Percentiles rank a stretch among this genome's conserved stretches.
phyloP scores from a whole-genome alignment of 2,113 vertebrate genomes.

The Monopterus albus region DNA sequence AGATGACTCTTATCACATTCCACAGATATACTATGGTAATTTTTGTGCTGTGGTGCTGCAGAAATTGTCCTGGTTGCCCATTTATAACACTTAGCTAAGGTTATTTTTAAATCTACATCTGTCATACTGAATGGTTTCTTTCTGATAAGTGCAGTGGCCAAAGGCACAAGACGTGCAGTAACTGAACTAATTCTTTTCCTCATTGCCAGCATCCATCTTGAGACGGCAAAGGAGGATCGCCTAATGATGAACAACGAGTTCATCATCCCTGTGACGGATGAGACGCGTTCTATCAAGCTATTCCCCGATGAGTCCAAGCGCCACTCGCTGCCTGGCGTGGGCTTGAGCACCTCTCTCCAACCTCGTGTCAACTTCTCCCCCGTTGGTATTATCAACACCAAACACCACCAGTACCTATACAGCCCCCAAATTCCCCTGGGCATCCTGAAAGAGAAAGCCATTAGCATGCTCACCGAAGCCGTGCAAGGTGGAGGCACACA shows the following conservation, averaged over 20 bases:
- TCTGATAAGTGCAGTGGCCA: background rate
- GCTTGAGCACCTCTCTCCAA: constrained; percentile 90
- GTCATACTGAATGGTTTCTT: constrained; percentile 1
- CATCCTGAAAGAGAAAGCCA: constrained; percentile 90
- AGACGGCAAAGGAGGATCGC: constrained; percentile 91
- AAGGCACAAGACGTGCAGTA: background rate
- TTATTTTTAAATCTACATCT: background rate
- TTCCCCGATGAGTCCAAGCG: constrained; percentile 90
- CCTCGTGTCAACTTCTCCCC: constrained; percentile 89
- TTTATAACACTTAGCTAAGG: background rate
- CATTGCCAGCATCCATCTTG: constrained; percentile 89
- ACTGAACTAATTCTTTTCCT: constrained; percentile 14
- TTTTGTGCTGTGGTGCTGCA: background rate
- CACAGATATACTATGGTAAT: constrained; percentile 21
- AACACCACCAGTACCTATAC: constrained; percentile 84
- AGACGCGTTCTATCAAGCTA: constrained; percentile 90
- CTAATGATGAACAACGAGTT: constrained; percentile 99
- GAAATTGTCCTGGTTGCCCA: background rate
- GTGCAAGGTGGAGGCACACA: constrained; percentile 92
- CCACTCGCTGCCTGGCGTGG: constrained; percentile 92
- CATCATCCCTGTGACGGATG: constrained; percentile 94
- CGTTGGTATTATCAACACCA: constrained; percentile 85
- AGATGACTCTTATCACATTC: constrained; percentile 10
- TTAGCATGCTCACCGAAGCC: constrained; percentile 94
- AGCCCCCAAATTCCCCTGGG: constrained; percentile 93